Base-by-base conservation (phyloP, 64 coral and sea anemone genomes). In the Trachythela sp. region DNA sequence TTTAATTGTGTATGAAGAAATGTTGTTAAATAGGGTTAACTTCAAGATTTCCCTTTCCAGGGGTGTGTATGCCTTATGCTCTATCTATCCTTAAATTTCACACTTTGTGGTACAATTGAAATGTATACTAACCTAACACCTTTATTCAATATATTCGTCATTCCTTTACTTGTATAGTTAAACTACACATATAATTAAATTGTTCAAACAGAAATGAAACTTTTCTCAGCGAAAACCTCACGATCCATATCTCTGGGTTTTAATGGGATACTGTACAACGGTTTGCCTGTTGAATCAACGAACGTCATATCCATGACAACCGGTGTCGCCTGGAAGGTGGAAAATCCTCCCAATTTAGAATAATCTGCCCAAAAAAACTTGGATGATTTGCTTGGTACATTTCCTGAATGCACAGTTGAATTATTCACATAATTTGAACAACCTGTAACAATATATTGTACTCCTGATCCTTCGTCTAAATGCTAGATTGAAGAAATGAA, bases 291-390 rank as follows among this genome's bases (percentile, higher is more conserved):
- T 29, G 75, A 80, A 39, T 80, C 75, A 7, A 80, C 75, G 34
- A 80, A 80, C 3, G 32, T 39, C 75, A 80, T 39, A 80, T 35
- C 8, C 75, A 80, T 80, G 37, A 35, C 38, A 15, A 15, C 33
- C 0, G 75, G 75, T 80, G 75, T 80, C 2, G 34, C 75, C 9
- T 22, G 2, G 34, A 80, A 80, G 13, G 37, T 39, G 8, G 75
- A 11, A 80, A 80, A 80, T 20, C 75, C 75, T 80, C 75, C 75
- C 4, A 80, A 29, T 35, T 39, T 80, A 0, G 9, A 35, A 38
- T 80, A 38, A 10, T 80, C 75, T 1, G 75, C 75, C 75, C 75
- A 80, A 80, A 80, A 80, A 30, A 80, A 80, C 33, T 80, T 80
- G 33, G 75, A 80, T 17, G 75, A 80, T 11, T 22, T 29, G 4